These are phyloP conservation scores for Allenopithecus nigroviridis DNA, from an alignment of 2,797 vertebrate genomes.

Conservation along the genomic window DNA sequence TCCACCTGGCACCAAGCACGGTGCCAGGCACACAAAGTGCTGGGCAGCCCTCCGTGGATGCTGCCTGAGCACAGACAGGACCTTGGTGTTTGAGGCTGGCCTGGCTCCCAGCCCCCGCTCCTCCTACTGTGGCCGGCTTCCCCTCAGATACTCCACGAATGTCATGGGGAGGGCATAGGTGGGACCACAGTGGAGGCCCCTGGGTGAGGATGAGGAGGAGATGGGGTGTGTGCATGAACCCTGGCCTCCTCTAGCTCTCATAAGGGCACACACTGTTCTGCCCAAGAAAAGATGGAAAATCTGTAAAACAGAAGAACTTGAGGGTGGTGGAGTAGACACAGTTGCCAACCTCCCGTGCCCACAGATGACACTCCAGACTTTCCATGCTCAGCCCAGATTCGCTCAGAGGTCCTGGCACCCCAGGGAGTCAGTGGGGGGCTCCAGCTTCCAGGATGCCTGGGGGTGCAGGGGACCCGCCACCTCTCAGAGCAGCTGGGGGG, in stretches of 20 bases:
- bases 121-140: neutral
- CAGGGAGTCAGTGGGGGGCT: neutral
- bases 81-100: neutral
- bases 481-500: neutral
- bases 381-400: neutral
- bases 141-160: neutral
- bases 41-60: neutral
- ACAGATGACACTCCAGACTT: neutral
- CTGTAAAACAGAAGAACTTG: neutral
- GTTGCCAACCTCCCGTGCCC: neutral
- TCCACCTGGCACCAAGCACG: neutral
- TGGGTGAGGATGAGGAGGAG: neutral
- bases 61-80: neutral
- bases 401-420: neutral
- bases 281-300: constrained; percentile 47
- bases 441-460: neutral
- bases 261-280: constrained; percentile 13
- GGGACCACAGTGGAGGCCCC: neutral
- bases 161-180: neutral
- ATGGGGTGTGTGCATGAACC: neutral
- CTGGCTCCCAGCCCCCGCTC: neutral
- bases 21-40: neutral
- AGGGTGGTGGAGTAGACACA: neutral
- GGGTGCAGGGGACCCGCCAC: neutral
- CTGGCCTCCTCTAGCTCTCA: neutral